Percentiles rank a stretch among this genome's conserved stretches.
These are phyloP conservation scores for Stratiomys singularior DNA, from an alignment of 2,888 invertebrate species.

Conservation along the genomic window DNA sequence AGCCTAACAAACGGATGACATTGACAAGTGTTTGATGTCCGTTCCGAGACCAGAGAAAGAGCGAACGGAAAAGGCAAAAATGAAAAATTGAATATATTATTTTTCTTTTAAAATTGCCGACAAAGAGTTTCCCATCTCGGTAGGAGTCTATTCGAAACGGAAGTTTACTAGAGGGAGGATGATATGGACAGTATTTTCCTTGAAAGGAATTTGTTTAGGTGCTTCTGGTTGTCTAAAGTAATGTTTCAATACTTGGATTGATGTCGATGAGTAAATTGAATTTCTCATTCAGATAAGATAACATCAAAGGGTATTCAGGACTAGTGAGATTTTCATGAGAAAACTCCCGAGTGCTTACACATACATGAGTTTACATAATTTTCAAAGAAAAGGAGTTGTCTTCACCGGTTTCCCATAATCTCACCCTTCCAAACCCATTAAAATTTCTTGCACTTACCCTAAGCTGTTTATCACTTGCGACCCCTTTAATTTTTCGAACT, in stretches of 20 bases:
- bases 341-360: too few relatives aligned
- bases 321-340: too few relatives aligned
- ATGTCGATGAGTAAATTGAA: too few relatives aligned
- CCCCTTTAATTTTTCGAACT: background rate
- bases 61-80: background rate
- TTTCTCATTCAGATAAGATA: too few relatives aligned
- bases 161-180: background rate
- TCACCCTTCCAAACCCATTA: background rate
- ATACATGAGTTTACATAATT: too few relatives aligned
- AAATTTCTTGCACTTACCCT: background rate
- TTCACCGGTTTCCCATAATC: too few relatives aligned
- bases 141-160: slow-evolving; percentile 23
- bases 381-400: too few relatives aligned
- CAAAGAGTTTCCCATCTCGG: slow-evolving; percentile 5
- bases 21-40: slow-evolving; percentile 45
- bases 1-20: slow-evolving; percentile 40
- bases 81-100: background rate
- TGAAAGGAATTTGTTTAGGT: slow-evolving; percentile 25
- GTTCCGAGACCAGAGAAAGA: background rate
- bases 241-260: too few relatives aligned
- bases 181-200: background rate
- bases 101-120: slow-evolving; percentile 34
- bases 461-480: background rate
- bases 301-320: too few relatives aligned
- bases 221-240: background rate